Evolutionary conservation across 2,888 invertebrate genomes (phyloP), one percentile per base, ranked within the genome.

Genomic region (Catocala nupta): DNA sequence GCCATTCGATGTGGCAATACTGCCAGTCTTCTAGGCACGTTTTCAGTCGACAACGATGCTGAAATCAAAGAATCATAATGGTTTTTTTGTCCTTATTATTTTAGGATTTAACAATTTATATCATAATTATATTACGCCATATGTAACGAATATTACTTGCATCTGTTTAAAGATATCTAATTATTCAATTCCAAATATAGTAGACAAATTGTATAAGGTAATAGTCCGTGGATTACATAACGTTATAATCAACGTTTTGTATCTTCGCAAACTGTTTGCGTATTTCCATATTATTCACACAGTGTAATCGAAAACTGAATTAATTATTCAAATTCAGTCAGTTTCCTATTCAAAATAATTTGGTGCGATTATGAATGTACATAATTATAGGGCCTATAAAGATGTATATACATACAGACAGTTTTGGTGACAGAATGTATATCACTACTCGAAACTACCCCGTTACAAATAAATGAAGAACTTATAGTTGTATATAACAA

Each of bases 341-440:
- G 76, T 78, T 77, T 78, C 75, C 70, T 66, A 68, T 67, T 62
- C 70, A 71, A 77, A 81, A 85, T 76, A 77, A 74, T 77, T 73
- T 79, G 59, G 57, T 59, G 70, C 72, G 77, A 82, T 85, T 84
- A 82, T 77, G 73, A 80, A 85, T 83, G 84, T 82, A 85, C 82
- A 82, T 84, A 84, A 82, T 83, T 80, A 73, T 58, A 54, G 57
- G 36, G 63, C 59, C 58, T 65, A 58, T 65, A 69, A 53, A 39
- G 50, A 63, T 55, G 44, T 50, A 57, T 25, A 16, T 16, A 25
- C 3, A 3, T 61, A 51, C 55, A 48, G 9, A 39, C 25, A 25
- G 25, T 39, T 48, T 48, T 51, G 8, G 36, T 12, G n/a, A 50
- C 49, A 50, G 10, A 34, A 2, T 34, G 12, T 39, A 9, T 34